These are phyloP conservation scores for Holotrichia oblita DNA, from an alignment of 1,140 invertebrate species.

Conservation along the genomic window DNA sequence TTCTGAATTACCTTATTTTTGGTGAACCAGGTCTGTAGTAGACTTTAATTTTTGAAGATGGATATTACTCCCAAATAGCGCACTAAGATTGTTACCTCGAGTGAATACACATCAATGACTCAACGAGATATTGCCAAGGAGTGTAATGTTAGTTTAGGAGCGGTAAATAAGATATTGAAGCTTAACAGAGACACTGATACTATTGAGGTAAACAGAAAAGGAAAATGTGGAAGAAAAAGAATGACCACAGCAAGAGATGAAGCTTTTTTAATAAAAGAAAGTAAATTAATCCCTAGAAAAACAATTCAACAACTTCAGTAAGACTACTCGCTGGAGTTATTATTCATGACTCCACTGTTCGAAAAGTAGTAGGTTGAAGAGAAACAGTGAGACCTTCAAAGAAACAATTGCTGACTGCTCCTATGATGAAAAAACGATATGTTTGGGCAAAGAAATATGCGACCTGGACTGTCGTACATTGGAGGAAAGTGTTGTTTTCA, in stretches of 20 bases:
- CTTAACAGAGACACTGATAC: too few species aligned
- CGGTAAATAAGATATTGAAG: too few species aligned
- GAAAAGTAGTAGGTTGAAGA: too few species aligned
- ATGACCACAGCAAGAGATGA: slow-evolving; percentile 3
- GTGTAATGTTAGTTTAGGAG: too few species aligned
- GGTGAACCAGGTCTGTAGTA: too few species aligned
- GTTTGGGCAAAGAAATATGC: neutral
- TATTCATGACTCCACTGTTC: too few species aligned
- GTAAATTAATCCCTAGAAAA: neutral
- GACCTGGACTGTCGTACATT: neutral
- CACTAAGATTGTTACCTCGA: too few species aligned
- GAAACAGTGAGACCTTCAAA: neutral
- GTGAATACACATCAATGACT: too few species aligned
- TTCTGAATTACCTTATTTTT: too few species aligned
- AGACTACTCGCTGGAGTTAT: neutral
- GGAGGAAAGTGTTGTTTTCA: neutral
- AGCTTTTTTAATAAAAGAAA: neutral
- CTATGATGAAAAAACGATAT: neutral
- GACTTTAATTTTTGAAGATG: too few species aligned
- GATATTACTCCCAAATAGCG: too few species aligned
- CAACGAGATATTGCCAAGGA: too few species aligned
- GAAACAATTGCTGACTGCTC: neutral
- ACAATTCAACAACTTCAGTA: neutral
- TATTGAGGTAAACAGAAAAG: neutral
- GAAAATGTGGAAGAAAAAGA: neutral